phyloP scores from a whole-genome alignment of 2,113 vertebrate species.

The Lota lota region DNA sequence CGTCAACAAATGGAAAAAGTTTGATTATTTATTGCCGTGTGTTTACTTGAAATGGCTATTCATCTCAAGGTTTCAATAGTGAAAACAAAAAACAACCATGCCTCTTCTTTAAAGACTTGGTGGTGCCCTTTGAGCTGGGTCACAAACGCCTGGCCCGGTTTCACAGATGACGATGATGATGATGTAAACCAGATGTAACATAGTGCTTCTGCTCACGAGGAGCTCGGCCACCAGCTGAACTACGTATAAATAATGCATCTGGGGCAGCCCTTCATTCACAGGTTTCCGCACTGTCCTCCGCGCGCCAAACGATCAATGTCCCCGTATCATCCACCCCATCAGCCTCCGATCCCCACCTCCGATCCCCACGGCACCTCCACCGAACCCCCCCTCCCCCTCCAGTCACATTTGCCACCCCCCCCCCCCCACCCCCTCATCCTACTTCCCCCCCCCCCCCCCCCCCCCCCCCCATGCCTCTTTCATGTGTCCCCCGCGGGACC shows the following conservation, averaged over 20 bases:
- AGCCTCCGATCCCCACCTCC: constrained; percentile 44
- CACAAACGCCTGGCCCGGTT: background rate
- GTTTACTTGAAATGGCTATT: too few species aligned
- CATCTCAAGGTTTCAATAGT: too few species aligned
- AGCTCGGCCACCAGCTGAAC: constrained; percentile 52
- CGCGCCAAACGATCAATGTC: constrained; percentile 67
- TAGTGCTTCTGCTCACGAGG: constrained; percentile 31
- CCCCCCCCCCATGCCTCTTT: constrained; percentile 40
- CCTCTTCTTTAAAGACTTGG: too few species aligned
- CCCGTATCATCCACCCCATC: constrained; percentile 61
- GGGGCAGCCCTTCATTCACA: constrained; percentile 49
- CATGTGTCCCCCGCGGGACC: constrained; percentile 64
- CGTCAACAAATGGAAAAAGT: constrained; percentile 9
- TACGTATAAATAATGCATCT: constrained; percentile 62
- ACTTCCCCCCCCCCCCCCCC: constrained; percentile 40
- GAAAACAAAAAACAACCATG: too few species aligned
- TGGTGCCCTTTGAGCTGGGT: too few species aligned
- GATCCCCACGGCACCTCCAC: constrained; percentile 42
- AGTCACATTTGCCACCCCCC: constrained; percentile 20
- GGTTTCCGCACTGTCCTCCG: constrained; percentile 49
- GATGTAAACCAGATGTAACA: constrained; percentile 62
- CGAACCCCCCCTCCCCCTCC: constrained; percentile 44
- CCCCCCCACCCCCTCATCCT: constrained; percentile 52
- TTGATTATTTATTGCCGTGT: too few species aligned
- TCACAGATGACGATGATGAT: constrained; percentile 33